Evolutionary conservation across 2,113 vertebrate genomes (phyloP), one percentile per base, ranked within the genome.

Genomic region (Triplophysa siluroides): DNA sequence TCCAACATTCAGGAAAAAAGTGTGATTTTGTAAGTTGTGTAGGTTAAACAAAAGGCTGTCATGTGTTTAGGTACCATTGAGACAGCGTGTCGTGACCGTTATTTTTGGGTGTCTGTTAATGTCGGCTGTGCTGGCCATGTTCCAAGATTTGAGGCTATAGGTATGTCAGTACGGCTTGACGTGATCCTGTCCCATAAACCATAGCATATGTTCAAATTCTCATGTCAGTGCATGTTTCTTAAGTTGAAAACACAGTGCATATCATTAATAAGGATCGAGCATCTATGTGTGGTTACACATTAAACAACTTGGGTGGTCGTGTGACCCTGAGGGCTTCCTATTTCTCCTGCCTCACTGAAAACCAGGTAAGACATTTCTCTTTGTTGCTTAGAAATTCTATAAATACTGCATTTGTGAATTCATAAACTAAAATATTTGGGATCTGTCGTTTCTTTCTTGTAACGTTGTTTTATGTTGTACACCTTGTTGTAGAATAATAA

Each of bases 271-370:
- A 77, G 8, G 52, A 64, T 45, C 62, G 83, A 0, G 86, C 87
- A 29, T 71, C 84, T 0, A 73, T 14, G 29, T 91, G 90, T 14
- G 90, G 88, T 41, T 90, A 91, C 78, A 88, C 88, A 1, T 33
- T 88, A 62, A 85, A 83, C 64, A 38, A 41, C 38, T 78, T 83
- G 33, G 82, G 85, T 0, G 63, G 78, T 16, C 70, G n/a, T 74
- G 85, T 75, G 47, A 81, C 82, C 54, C 71, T 91, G 76, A 88
- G 82, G 47, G 89, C 90, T 9, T 90, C 88, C 0, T 91, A 83
- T 68, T 88, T 83, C 71, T 87, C 89, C 71, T 91, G 90, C 84
- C 87, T 87, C 82, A 90, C 86, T n/a, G 61, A 76, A 11, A 88
- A 77, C 67, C 86, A 89, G 85, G 85, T 83, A 76, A 61, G 50